Evolutionary conservation across 2,113 vertebrate genomes (phyloP).

Genomic region (Halcyon malimbica): DNA sequence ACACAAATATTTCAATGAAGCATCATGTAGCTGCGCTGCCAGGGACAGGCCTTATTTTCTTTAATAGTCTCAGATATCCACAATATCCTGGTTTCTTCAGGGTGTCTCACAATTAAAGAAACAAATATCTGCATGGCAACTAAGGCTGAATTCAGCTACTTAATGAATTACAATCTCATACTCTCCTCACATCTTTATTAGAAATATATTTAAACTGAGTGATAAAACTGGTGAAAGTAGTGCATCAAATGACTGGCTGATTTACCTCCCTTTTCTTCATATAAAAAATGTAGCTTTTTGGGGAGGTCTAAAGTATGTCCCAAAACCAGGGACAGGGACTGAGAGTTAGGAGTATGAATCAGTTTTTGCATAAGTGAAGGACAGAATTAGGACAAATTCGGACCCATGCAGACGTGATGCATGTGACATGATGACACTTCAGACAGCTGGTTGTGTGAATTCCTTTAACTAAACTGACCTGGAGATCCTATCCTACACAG

Average conservation of each 20-base stretch:
- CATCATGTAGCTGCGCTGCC: rapidly evolving
- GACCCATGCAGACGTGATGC: neutral
- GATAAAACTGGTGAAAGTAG: neutral
- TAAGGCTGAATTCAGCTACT: neutral
- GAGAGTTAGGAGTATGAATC: neutral
- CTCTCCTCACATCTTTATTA: neutral
- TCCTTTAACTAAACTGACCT: neutral
- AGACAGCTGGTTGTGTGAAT: neutral
- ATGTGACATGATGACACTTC: neutral
- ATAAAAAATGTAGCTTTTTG: rapidly evolving
- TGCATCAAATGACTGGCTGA: neutral
- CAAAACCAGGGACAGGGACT: neutral
- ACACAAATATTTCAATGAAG: neutral
- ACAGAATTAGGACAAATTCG: neutral
- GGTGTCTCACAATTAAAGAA: neutral
- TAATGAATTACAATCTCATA: neutral
- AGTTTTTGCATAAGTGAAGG: neutral
- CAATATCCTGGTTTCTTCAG: neutral
- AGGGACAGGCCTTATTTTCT: neutral
- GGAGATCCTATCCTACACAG: neutral
- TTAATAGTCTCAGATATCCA: neutral
- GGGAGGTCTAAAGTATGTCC: neutral
- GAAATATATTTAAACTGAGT: neutral
- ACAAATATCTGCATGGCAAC: conserved; percentile 18
- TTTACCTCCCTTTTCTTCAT: neutral